phyloP scores from a whole-genome alignment of 2,113 vertebrate genomes.

The Limanda limanda region DNA sequence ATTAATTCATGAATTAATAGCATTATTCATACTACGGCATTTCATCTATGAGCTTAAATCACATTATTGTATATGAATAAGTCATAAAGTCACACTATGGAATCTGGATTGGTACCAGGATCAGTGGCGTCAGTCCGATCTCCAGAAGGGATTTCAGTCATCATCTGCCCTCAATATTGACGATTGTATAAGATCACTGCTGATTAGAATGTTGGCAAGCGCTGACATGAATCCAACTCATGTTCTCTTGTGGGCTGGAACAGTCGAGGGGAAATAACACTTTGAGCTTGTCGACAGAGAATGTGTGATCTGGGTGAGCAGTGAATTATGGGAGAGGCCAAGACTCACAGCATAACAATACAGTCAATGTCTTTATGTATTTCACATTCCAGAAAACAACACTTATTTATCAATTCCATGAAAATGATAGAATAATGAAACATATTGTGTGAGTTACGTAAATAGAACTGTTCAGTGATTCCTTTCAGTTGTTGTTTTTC shows the following conservation, averaged over 20 bases:
- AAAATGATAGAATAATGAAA: neutral
- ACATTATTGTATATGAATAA: neutral
- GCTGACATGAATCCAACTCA: neutral
- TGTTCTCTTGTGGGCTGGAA: too few species aligned
- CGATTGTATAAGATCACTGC: constrained; percentile 11
- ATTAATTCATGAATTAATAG: neutral
- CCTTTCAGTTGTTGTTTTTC: neutral
- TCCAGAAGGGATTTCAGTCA: neutral
- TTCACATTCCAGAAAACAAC: neutral
- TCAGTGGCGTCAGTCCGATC: neutral
- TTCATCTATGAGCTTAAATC: neutral
- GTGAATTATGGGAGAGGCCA: neutral
- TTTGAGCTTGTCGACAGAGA: too few species aligned
- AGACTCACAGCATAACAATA: neutral
- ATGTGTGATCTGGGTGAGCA: constrained; percentile 4
- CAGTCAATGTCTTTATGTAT: neutral
- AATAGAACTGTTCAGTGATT: neutral
- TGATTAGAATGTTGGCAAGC: constrained; percentile 25
- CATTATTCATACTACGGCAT: neutral
- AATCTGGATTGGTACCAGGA: neutral
- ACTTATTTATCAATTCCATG: neutral
- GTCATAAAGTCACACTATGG: neutral
- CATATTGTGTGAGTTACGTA: neutral
- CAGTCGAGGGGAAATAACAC: too few species aligned
- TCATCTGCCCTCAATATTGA: too few species aligned